Conservation (phyloP, 2,888 invertebrate genomes). For the Tetranychus piercei region DNA sequence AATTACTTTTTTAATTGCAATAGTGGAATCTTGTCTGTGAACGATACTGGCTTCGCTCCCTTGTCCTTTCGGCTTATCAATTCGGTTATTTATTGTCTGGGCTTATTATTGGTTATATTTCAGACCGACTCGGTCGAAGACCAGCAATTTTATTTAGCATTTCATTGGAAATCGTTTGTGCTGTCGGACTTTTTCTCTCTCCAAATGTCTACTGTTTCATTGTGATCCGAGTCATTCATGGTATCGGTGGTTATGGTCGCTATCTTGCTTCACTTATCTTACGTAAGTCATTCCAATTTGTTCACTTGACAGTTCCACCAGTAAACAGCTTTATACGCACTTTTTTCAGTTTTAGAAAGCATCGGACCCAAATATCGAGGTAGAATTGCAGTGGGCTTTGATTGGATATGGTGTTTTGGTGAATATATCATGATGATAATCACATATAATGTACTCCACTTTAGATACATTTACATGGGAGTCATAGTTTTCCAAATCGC, state of each 20-base stretch:
- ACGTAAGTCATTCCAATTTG: constrained; percentile 8
- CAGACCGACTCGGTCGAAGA: constrained; percentile 23
- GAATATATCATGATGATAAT: constrained; percentile 9
- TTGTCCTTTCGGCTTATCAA: constrained; percentile 25
- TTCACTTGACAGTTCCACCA: no score
- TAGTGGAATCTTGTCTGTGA: constrained; percentile 25
- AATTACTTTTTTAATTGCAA: background rate
- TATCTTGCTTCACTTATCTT: constrained; percentile 14
- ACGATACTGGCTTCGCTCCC: constrained; percentile 22
- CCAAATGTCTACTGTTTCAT: constrained; percentile 36
- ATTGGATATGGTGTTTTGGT: constrained; percentile 16
- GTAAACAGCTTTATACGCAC: background rate
- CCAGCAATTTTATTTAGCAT: constrained; percentile 3
- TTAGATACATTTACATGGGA: constrained; percentile 7
- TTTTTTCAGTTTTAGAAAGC: background rate
- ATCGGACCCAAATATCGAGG: constrained; percentile 5
- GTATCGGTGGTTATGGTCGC: constrained; percentile 36
- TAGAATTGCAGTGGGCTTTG: background rate
- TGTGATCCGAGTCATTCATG: constrained; percentile 46
- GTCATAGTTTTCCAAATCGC: background rate
- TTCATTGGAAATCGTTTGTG: constrained; percentile 11
- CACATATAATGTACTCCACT: constrained; percentile 15
- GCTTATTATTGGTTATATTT: constrained; percentile 23
- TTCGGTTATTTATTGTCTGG: constrained; percentile 31
- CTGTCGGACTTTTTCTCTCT: constrained; percentile 2